Percentiles rank a stretch among this genome's conserved stretches.
Evolutionary conservation across 2,797 vertebrate genomes (phyloP).

Genomic region (Phrynocephalus vlangalii): DNA sequence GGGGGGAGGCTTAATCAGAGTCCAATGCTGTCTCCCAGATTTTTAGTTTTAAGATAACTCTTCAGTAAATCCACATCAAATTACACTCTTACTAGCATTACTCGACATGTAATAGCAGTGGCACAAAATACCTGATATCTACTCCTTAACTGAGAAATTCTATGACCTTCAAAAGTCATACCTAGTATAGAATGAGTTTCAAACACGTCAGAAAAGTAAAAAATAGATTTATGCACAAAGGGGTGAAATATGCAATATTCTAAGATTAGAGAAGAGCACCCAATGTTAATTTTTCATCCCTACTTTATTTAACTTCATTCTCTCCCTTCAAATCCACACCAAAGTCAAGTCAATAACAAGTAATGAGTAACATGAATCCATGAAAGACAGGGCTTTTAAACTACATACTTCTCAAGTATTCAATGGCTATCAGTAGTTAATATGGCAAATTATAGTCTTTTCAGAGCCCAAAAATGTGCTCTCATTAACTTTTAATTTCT

Average conservation of each 20-base stretch:
- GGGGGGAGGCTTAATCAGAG: not conserved
- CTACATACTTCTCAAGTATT: not conserved
- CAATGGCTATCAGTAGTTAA: slow-evolving; percentile 21
- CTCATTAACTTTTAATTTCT: slow-evolving; percentile 1
- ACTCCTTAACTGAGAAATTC: slow-evolving; percentile 40
- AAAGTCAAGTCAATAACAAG: not conserved
- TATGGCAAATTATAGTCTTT: not conserved
- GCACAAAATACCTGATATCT: slow-evolving; percentile 44
- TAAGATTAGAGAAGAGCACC: not conserved
- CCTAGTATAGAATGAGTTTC: not conserved
- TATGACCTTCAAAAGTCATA: not conserved
- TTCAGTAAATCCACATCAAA: slow-evolving; percentile 1
- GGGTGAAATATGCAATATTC: not conserved
- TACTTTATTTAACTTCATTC: not conserved
- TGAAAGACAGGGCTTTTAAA: not conserved
- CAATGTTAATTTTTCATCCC: not conserved
- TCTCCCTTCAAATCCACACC: not conserved
- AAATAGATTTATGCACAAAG: not conserved
- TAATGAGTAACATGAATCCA: not conserved
- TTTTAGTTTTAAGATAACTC: not conserved
- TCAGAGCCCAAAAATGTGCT: not conserved
- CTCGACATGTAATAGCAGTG: slow-evolving; percentile 39
- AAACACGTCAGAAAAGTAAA: not conserved
- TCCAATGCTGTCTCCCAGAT: not conserved
- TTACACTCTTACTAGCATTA: slow-evolving; percentile 25